Percentiles rank a stretch among this genome's conserved stretches.
Conservation (phyloP, 1,140 invertebrate genomes). For the Onthophagus taurus region DNA sequence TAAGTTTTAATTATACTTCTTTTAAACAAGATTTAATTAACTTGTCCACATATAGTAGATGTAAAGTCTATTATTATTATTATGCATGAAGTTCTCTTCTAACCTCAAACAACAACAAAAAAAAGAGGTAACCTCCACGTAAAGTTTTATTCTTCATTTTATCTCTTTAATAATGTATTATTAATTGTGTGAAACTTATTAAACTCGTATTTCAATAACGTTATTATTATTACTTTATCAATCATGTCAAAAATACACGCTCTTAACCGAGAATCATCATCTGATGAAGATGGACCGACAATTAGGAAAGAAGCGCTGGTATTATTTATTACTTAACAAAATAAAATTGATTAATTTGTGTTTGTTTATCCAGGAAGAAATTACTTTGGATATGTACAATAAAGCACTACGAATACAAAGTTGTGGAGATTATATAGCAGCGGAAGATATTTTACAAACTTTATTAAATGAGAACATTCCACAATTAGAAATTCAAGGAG, state of each 20-base stretch:
- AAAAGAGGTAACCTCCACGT: no score
- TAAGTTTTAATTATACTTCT: no score
- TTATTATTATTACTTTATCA: no score
- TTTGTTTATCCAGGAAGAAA: conserved; percentile 33
- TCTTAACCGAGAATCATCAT: conserved; percentile 33
- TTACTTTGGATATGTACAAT: conserved; percentile 34
- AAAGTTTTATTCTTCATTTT: no score
- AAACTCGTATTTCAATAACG: no score
- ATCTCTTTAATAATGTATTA: no score
- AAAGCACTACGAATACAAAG: conserved; percentile 33
- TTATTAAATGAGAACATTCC: conserved; percentile 36
- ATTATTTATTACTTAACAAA: conserved; percentile 10
- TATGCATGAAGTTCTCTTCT: no score
- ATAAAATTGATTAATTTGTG: conserved; percentile 7
- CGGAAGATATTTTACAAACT: conserved; percentile 24
- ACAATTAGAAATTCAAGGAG: conserved; percentile 34
- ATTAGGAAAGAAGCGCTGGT: conserved; percentile 37
- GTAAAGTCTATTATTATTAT: no score
- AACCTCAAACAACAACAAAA: no score
- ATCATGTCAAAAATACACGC: conserved; percentile 35
- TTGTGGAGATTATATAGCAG: conserved; percentile 22
- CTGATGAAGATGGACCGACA: conserved; percentile 34
- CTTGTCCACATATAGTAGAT: no score
- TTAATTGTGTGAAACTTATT: no score
- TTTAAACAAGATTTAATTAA: no score